These are phyloP conservation scores for Eugnorisma glareosa DNA, from an alignment of 2,888 invertebrate species.

Conservation along the genomic window DNA sequence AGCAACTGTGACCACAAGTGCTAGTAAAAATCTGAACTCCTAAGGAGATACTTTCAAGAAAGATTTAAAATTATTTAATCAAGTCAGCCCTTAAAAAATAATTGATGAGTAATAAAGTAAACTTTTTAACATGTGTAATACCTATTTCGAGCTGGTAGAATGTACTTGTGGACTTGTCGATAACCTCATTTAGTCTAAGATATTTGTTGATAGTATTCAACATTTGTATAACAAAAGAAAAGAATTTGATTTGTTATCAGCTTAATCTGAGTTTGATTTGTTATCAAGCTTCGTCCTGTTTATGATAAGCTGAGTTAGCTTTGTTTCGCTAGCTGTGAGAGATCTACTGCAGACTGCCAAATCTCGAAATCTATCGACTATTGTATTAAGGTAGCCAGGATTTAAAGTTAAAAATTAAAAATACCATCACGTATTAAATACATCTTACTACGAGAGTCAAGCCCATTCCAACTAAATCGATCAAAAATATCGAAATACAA, in stretches of 20 bases:
- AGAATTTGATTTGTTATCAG: conserved; percentile 32
- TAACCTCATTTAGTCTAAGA: conserved; percentile 36
- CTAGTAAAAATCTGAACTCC: conserved; percentile 3
- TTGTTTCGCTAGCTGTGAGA: background rate
- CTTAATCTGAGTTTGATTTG: conserved; percentile 46
- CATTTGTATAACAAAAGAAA: conserved; percentile 28
- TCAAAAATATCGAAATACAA: background rate
- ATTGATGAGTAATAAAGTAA: background rate
- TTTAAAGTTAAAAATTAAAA: background rate
- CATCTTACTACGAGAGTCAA: background rate
- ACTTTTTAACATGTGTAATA: background rate
- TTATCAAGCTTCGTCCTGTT: conserved; percentile 56
- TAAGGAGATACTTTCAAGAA: background rate
- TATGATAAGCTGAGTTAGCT: conserved; percentile 10
- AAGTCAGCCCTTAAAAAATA: background rate
- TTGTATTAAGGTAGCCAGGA: background rate
- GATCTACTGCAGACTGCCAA: background rate
- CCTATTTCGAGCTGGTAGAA: conserved; percentile 5
- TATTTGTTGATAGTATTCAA: conserved; percentile 37
- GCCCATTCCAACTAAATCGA: background rate
- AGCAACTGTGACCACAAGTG: background rate
- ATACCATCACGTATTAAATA: background rate
- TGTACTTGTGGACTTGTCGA: conserved; percentile 13
- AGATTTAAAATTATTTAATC: background rate
- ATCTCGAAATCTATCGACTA: background rate